These are phyloP conservation scores for Callimorpha dominula DNA, from an alignment of 2,888 invertebrate genomes.

Conservation along the genomic window DNA sequence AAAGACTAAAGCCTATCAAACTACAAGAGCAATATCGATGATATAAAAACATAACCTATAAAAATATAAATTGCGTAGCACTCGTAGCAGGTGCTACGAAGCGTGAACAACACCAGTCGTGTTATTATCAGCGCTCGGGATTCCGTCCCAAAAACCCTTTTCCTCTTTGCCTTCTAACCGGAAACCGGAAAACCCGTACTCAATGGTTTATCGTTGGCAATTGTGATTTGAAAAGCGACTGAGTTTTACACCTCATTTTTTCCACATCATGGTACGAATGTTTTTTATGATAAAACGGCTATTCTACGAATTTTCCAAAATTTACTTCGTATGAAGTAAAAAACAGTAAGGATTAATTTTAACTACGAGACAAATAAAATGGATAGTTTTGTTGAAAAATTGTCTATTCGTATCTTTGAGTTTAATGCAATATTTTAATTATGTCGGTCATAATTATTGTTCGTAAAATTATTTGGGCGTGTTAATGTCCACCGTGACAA, in stretches of 20 bases:
- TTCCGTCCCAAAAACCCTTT: slow-evolving; percentile 52
- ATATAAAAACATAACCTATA: slow-evolving; percentile 46
- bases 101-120: slow-evolving; percentile 47
- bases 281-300: slow-evolving; percentile 32
- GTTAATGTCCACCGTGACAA: slow-evolving; percentile 38
- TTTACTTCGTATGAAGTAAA: slow-evolving; percentile 10
- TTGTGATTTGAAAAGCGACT: slow-evolving; percentile 50
- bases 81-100: slow-evolving; percentile 60
- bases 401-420: slow-evolving; percentile 4
- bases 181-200: slow-evolving; percentile 59
- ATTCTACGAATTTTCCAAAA: slow-evolving; percentile 28
- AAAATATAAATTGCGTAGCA: slow-evolving; percentile 49
- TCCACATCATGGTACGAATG: slow-evolving; percentile 30
- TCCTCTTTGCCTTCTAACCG: slow-evolving; percentile 49
- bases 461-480: slow-evolving; percentile 32
- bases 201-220: slow-evolving; percentile 56
- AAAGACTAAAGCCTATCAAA: slow-evolving; percentile 27
- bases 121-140: slow-evolving; percentile 56
- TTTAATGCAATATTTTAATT: slow-evolving; percentile 19
- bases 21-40: slow-evolving; percentile 34
- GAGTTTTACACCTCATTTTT: slow-evolving; percentile 47
- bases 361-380: slow-evolving; percentile 4
- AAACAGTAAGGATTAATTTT: background rate
- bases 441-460: slow-evolving; percentile 28
- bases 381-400: slow-evolving; percentile 17